Evolutionary conservation across 2,888 invertebrate species (phyloP).

Genomic region (Rhynchonema sp.): DNA sequence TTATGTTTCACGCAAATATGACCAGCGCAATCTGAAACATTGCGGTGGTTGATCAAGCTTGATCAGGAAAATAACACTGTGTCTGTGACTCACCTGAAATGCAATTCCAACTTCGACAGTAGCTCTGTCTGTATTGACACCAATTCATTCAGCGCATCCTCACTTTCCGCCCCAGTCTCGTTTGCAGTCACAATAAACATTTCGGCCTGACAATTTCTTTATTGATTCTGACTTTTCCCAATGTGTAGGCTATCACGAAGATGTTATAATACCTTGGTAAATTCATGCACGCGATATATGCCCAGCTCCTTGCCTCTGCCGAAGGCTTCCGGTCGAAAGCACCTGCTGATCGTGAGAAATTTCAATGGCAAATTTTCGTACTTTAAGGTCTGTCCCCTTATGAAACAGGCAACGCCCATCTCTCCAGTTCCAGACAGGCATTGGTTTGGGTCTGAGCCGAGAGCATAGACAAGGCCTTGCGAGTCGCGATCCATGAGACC

Average conservation of each 20-base stretch:
- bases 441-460: conserved; percentile 7
- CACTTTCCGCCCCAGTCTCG: conserved; percentile 11
- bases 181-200: conserved; percentile 22
- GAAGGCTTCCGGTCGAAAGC: conserved; percentile 23
- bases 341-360: conserved; percentile 18
- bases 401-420: conserved; percentile 23
- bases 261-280: conserved; percentile 25
- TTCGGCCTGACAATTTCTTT: conserved; percentile 18
- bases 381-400: conserved; percentile 14
- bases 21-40: too few species aligned
- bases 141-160: conserved; percentile 14
- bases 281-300: conserved; percentile 26
- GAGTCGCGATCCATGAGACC: too few species aligned
- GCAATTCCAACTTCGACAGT: conserved; percentile 16
- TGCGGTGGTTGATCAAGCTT: too few species aligned
- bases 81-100: conserved; percentile 16
- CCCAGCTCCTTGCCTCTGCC: conserved; percentile 16
- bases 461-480: neutral
- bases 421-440: conserved; percentile 27
- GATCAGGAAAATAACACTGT: too few species aligned
- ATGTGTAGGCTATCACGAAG: too few species aligned
- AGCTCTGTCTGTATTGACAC: conserved; percentile 18
- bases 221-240: too few species aligned
- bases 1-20: too few species aligned
- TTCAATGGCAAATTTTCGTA: conserved; percentile 16